phyloP scores from a whole-genome alignment of 2,797 vertebrate genomes.

The Cyprinodon diabolis region DNA sequence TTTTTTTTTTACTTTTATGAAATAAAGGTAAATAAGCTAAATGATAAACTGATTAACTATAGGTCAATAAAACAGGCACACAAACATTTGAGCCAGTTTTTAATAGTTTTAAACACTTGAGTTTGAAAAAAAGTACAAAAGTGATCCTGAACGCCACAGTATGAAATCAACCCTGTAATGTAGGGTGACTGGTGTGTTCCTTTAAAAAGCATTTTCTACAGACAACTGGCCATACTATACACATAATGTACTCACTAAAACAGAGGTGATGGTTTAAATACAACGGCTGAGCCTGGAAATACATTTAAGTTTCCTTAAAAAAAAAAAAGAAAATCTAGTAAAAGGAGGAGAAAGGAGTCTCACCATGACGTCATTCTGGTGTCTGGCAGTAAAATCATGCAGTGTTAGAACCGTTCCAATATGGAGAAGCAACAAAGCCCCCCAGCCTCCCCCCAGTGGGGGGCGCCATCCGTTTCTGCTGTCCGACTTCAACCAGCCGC shows the following conservation, averaged over 20 bases:
- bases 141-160: constrained; percentile 86
- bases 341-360: constrained; percentile 64
- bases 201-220: constrained; percentile 82
- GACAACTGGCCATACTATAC: constrained; percentile 80
- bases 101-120: constrained; percentile 90
- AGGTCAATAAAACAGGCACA: constrained; percentile 36
- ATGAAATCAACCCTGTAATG: constrained; percentile 87
- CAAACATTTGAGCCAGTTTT: constrained; percentile 83
- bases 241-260: constrained; percentile 86
- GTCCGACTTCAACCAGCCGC: constrained; percentile 59
- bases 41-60: neutral
- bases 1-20: no score
- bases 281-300: constrained; percentile 84
- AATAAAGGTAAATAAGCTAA: no score
- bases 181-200: constrained; percentile 85
- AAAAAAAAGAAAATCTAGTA: constrained; percentile 59
- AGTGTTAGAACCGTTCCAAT: constrained; percentile 78
- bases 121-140: constrained; percentile 96
- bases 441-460: constrained; percentile 70
- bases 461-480: constrained; percentile 33
- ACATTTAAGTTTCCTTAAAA: constrained; percentile 84
- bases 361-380: constrained; percentile 72
- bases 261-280: constrained; percentile 90
- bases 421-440: constrained; percentile 73
- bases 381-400: constrained; percentile 83